Evolutionary conservation across 92 coral and sea anemone genomes (phyloP).

Genomic region (Virgularia gustaviana): DNA sequence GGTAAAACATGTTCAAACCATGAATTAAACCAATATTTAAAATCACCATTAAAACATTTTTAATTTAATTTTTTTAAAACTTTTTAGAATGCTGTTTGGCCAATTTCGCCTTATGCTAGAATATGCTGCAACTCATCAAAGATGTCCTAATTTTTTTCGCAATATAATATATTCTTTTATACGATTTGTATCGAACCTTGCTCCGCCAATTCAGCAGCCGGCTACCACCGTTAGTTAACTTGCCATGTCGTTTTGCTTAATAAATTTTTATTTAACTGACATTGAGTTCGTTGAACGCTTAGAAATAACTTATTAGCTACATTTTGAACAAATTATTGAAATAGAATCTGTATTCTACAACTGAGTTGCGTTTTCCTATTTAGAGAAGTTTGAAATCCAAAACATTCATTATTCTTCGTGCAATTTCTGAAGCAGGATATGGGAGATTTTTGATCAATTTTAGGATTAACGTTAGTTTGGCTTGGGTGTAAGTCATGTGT

Average conservation of each 20-base stretch:
- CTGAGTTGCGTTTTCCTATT: too few species aligned
- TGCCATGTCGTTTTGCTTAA: background rate
- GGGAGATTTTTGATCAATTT: too few species aligned
- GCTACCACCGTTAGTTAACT: constrained; percentile 10
- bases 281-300: too few species aligned
- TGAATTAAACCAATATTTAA: background rate
- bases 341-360: too few species aligned
- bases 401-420: too few species aligned
- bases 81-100: constrained; percentile 72
- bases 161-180: constrained; percentile 59
- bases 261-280: background rate
- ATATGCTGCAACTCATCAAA: constrained; percentile 72
- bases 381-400: too few species aligned
- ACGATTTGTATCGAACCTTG: constrained; percentile 71
- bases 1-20: constrained; percentile 45
- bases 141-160: constrained; percentile 71
- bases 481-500: too few species aligned
- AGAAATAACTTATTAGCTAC: too few species aligned
- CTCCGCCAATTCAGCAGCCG: constrained; percentile 60
- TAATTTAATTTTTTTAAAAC: constrained; percentile 14
- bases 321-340: too few species aligned
- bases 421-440: too few species aligned
- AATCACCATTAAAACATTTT: background rate
- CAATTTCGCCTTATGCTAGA: constrained; percentile 69
- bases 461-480: too few species aligned